Base-by-base conservation (phyloP, 2,797 vertebrate genomes). In the Sebastes steindachneri region DNA sequence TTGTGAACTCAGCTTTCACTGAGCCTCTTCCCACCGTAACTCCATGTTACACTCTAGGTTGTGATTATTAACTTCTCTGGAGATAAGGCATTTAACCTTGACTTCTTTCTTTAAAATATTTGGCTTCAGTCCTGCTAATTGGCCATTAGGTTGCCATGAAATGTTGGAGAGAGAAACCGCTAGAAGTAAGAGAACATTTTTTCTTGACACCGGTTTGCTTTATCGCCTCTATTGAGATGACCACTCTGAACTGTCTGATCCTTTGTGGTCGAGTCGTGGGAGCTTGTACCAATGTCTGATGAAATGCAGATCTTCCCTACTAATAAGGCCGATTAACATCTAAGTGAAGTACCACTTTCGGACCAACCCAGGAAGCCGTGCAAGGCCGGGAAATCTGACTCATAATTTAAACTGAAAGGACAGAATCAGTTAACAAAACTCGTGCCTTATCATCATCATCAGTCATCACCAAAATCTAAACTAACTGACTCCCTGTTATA, bases 281-380 rank as follows among this genome's bases (percentile, higher is more conserved):
- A 65, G 67, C 58, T 80, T 65, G 70, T 78, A 68, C 48, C 53
- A 62, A 57, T 86, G 75, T 80, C 68, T 77, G 51, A 75, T 73
- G 79, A 83, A 83, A 76, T 82, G 75, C 72, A 73, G 67, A 85
- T 86, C 80, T 75, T 85, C 54, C 67, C 53, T 37, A 83, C 79
- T 82, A 88, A 90, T 89, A 82, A 88, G 84, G 71, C 71, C 88
- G 85, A 92, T 93, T 90, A 83, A 89, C 85, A 79, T 84, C 75
- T 68, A 51, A 73, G 78, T 77, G 81, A 84, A 93, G 80, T 75
- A 84, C 76, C 79, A 79, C 84, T 89, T 89, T 87, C 35, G 53
- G 73, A 82, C 75, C 73, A 81, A 67, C 70, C 64, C 48, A 66
- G 74, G 79, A 88, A 80, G 65, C 69, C 71, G 70, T 55, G 63